phyloP scores from a whole-genome alignment of 1,140 invertebrate genomes.

The Copidosoma floridanum region DNA sequence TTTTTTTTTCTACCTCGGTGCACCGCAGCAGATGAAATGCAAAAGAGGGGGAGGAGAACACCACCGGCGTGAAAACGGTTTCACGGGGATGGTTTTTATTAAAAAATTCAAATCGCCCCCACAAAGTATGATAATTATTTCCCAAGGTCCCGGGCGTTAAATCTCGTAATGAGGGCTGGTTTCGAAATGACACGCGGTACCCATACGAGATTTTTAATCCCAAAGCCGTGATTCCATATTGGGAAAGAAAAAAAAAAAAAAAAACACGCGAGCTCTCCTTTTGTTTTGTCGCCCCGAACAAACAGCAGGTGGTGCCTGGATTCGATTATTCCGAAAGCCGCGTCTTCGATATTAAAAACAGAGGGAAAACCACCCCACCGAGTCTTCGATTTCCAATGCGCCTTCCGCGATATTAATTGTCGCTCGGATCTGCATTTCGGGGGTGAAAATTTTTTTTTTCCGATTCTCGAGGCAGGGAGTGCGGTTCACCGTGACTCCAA shows the following conservation, averaged over 20 bases:
- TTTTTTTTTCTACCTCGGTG: too few species aligned
- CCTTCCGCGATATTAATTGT: too few species aligned
- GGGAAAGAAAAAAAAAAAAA: not conserved
- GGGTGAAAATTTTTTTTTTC: not conserved
- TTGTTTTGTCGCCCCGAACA: not conserved
- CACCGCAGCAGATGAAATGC: not conserved
- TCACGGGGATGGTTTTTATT: constrained; percentile 18
- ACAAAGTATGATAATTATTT: constrained; percentile 21
- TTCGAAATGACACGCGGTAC: too few species aligned
- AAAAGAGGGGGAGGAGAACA: not conserved
- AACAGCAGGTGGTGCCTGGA: too few species aligned
- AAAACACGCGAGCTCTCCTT: not conserved
- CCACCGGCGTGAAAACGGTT: too few species aligned
- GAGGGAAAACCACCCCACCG: not conserved
- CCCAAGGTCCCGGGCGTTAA: constrained; percentile 1
- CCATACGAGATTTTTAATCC: too few species aligned
- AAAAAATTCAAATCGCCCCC: constrained; percentile 18
- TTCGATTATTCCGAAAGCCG: constrained; percentile 10
- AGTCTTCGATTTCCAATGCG: not conserved
- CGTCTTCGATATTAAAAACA: constrained; percentile 14
- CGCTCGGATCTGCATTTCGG: too few species aligned
- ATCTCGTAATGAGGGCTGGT: too few species aligned
- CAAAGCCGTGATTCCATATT: not conserved
- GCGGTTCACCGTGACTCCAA: not conserved
- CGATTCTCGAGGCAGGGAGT: not conserved